Conservation (phyloP, 2,888 invertebrate species). For the Ormyrus labotus region DNA sequence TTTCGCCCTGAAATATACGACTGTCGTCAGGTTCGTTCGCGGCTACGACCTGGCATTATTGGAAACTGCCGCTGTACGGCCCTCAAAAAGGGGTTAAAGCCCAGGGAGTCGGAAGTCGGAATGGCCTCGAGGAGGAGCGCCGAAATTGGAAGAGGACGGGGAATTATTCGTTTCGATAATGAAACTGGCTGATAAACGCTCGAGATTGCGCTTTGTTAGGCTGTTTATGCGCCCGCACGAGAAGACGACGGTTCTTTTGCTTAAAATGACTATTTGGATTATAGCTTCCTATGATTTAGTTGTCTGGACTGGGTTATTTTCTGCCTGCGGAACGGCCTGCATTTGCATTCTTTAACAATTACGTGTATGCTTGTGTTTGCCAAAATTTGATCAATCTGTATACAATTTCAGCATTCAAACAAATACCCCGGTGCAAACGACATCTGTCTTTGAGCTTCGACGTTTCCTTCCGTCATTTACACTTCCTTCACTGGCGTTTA, state of each 20-base stretch:
- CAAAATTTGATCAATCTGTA: too few relatives aligned
- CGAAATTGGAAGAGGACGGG: slow-evolving; percentile 18
- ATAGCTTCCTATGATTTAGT: slow-evolving; percentile 11
- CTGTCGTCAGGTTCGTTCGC: slow-evolving; percentile 70
- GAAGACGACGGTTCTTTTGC: background rate
- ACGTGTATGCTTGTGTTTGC: too few relatives aligned
- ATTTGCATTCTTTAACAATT: too few relatives aligned
- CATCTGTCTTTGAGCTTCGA: too few relatives aligned
- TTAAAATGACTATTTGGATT: slow-evolving; percentile 13
- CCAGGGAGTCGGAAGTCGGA: slow-evolving; percentile 7
- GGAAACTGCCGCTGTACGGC: slow-evolving; percentile 57
- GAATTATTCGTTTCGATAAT: slow-evolving; percentile 51
- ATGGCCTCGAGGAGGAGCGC: slow-evolving; percentile 13
- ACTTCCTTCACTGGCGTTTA: too few relatives aligned
- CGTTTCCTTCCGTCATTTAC: too few relatives aligned
- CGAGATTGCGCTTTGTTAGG: slow-evolving; percentile 41
- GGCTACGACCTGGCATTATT: slow-evolving; percentile 64
- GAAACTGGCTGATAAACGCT: slow-evolving; percentile 58
- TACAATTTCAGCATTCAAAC: too few relatives aligned
- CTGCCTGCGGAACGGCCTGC: too few relatives aligned
- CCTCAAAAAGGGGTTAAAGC: slow-evolving; percentile 68
- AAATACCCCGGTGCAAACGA: too few relatives aligned
- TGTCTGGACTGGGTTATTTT: background rate
- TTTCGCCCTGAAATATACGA: slow-evolving; percentile 74
- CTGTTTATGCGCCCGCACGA: background rate